Conservation (phyloP, 2,888 invertebrate genomes). For the Athetis lepigone region DNA sequence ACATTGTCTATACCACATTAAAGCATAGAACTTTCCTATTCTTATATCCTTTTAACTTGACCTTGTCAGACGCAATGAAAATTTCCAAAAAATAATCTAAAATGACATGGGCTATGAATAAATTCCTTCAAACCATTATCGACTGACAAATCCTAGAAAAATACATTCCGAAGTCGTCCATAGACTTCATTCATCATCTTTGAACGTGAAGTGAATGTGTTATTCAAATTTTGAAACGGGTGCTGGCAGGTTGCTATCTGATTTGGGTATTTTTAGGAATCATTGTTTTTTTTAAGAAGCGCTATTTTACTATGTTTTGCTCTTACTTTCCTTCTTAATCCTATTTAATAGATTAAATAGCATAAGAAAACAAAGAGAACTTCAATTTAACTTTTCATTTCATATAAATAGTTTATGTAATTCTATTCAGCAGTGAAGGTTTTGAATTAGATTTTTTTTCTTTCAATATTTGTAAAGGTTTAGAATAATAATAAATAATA, state of each 20-base stretch:
- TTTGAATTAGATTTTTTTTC: no score
- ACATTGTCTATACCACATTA: conserved; percentile 1
- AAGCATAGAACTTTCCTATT: conserved; percentile 5
- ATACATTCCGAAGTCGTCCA: conserved; percentile 58
- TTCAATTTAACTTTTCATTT: no score
- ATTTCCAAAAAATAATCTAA: neutral
- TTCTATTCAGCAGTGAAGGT: no score
- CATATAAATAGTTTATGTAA: no score
- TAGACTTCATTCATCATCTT: conserved; percentile 68
- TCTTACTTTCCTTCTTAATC: neutral
- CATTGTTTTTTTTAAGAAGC: conserved; percentile 3
- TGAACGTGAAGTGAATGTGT: conserved; percentile 65
- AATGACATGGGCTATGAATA: conserved; percentile 39
- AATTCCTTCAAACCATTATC: conserved; percentile 56
- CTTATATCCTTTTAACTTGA: neutral
- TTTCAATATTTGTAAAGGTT: no score
- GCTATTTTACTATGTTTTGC: neutral
- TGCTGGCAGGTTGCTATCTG: conserved; percentile 35
- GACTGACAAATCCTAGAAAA: conserved; percentile 58
- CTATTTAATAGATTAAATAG: no score
- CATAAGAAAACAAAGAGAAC: no score
- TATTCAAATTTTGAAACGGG: conserved; percentile 58
- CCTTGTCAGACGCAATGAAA: conserved; percentile 27
- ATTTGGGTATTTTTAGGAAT: conserved; percentile 29
- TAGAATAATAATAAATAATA: no score